Evolutionary conservation across 1,140 invertebrate species (phyloP).

Genomic region (Centruroides vittatus): DNA sequence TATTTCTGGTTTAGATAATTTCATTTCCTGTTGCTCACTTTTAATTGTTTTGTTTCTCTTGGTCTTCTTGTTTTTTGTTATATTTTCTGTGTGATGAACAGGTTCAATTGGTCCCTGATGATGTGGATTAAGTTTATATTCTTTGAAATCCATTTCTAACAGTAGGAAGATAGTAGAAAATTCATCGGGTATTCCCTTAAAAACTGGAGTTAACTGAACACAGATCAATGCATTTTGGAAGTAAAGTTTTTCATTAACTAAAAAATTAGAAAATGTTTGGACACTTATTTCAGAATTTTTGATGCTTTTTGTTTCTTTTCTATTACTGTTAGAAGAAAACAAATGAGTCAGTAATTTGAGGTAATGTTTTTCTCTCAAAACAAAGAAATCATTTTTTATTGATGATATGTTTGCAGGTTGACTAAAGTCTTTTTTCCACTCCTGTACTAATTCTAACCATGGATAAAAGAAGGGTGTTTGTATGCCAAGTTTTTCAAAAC

Average conservation of each 20-base stretch:
- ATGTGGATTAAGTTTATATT: not conserved
- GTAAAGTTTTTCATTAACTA: not conserved
- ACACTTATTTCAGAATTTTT: not conserved
- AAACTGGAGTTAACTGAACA: not conserved
- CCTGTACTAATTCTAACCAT: constrained; percentile 20
- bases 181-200: not conserved
- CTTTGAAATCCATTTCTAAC: not conserved
- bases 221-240: not conserved
- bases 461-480: constrained; percentile 54
- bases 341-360: not conserved
- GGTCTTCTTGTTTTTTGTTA: not conserved
- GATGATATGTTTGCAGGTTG: not conserved
- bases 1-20: constrained; percentile 1
- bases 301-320: not conserved
- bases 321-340: not conserved
- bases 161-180: constrained; percentile 3
- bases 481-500: constrained; percentile 61
- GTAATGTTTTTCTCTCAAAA: not conserved
- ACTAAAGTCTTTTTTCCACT: constrained; percentile 3
- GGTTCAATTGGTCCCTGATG: constrained; percentile 4
- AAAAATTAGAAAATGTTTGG: not conserved
- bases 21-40: not conserved
- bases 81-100: not conserved
- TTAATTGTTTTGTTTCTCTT: not conserved
- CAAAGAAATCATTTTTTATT: not conserved